Conservation (phyloP, 1,140 invertebrate genomes). For the Rhyacophila brunnea region DNA sequence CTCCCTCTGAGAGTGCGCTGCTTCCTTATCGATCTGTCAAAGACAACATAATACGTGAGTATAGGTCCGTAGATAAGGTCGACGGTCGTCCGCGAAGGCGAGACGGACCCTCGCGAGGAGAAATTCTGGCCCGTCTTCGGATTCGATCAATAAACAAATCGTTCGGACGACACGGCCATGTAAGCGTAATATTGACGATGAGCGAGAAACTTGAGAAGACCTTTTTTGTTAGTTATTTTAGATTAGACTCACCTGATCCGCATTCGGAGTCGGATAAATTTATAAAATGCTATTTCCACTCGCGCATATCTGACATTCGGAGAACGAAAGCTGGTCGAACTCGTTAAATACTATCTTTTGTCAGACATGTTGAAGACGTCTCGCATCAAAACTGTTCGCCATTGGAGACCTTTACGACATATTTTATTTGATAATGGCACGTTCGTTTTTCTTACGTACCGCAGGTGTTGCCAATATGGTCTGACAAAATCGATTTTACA, state of each 20-base stretch:
- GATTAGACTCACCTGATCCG: slow-evolving; percentile 20
- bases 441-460: slow-evolving; percentile 10
- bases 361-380: slow-evolving; percentile 56
- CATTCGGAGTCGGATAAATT: background rate
- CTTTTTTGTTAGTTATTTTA: slow-evolving; percentile 25
- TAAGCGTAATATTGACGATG: slow-evolving; percentile 27
- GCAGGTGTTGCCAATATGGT: no score
- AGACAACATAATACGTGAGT: slow-evolving; percentile 28
- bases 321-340: slow-evolving; percentile 9
- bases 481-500: no score
- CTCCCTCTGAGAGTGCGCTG: slow-evolving; percentile 21
- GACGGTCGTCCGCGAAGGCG: background rate
- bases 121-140: no score
- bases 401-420: slow-evolving; percentile 13
- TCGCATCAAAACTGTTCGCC: slow-evolving; percentile 39
- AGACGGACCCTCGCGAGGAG: no score
- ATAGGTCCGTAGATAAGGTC: slow-evolving; percentile 13
- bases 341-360: slow-evolving; percentile 37
- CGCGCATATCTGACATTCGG: slow-evolving; percentile 1
- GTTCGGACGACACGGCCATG: slow-evolving; percentile 14
- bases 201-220: slow-evolving; percentile 23
- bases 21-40: slow-evolving; percentile 29
- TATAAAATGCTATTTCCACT: background rate
- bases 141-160: slow-evolving; percentile 23
- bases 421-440: slow-evolving; percentile 21